A percentile compares a stretch with the other conserved stretches of the same genome.
phyloP scores from a whole-genome alignment of 23 tunicate species.

The Trididemnum miniatum region DNA sequence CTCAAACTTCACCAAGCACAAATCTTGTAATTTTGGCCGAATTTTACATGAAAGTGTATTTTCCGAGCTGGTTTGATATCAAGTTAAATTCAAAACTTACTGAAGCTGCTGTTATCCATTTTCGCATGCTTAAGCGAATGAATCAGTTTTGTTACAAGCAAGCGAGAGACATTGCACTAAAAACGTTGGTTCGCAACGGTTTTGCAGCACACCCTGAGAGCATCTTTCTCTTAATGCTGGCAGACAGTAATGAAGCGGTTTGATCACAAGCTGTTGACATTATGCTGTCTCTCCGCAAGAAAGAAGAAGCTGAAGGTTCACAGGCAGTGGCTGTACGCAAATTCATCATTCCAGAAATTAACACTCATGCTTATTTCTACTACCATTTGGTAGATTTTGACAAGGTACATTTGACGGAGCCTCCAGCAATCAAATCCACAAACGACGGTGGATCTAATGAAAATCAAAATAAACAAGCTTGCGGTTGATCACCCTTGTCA shows the following conservation, averaged over 20 bases:
- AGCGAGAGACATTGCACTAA: conserved; percentile 11
- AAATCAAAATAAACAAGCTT: conserved; percentile 9
- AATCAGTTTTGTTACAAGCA: conserved; percentile 23
- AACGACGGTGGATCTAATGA: not conserved
- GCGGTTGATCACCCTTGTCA: conserved; percentile 14
- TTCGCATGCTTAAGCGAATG: conserved; percentile 18
- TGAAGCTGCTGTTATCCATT: conserved; percentile 19
- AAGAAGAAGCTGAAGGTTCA: not conserved
- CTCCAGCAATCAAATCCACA: conserved; percentile 11
- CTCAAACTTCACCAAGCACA: conserved; percentile 1
- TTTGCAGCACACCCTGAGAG: conserved; percentile 37
- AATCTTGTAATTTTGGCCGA: conserved; percentile 6
- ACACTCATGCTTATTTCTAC: not conserved
- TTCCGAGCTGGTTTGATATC: conserved; percentile 38
- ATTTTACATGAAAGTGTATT: conserved; percentile 7
- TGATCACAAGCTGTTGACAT: conserved; percentile 18
- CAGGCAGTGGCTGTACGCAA: not conserved
- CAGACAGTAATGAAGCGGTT: not conserved
- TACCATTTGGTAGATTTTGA: conserved; percentile 20
- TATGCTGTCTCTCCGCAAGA: conserved; percentile 9
- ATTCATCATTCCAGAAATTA: conserved; percentile 12
- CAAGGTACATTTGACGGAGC: conserved; percentile 7
- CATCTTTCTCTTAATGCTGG: conserved; percentile 27
- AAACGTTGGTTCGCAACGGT: conserved; percentile 5
- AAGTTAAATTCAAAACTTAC: conserved; percentile 1